Evolutionary conservation across 2,888 invertebrate species (phyloP).

Genomic region (Leptarthrus brevirostris): DNA sequence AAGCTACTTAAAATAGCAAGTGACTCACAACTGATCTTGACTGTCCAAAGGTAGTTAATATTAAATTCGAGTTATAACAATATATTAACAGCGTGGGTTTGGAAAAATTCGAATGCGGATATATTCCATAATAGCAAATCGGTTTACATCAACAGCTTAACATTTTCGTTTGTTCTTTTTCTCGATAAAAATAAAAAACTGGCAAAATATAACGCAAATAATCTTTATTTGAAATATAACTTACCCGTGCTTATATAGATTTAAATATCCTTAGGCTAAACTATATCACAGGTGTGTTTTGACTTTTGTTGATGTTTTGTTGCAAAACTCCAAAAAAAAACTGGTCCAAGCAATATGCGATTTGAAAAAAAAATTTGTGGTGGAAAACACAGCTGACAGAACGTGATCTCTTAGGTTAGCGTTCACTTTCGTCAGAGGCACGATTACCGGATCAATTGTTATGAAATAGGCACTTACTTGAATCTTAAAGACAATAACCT

Average conservation of each 20-base stretch:
- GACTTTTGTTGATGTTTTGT: neutral
- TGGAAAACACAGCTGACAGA: constrained; percentile 42
- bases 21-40: no score
- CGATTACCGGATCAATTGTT: constrained; percentile 32
- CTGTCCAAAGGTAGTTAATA: no score
- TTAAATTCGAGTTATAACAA: no score
- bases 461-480: constrained; percentile 36
- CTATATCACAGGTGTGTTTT: constrained; percentile 41
- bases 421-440: constrained; percentile 42
- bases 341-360: constrained; percentile 8
- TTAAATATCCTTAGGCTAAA: constrained; percentile 24
- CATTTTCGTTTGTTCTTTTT: no score
- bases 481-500: neutral
- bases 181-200: no score
- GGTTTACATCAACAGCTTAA: no score
- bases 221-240: neutral
- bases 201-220: no score
- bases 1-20: no score
- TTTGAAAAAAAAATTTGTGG: no score
- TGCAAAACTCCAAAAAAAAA: neutral
- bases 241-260: constrained; percentile 22
- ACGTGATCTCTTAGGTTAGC: constrained; percentile 33
- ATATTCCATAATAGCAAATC: no score
- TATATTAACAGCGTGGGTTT: no score
- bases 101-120: no score